A percentile compares a stretch with the other conserved stretches of the same genome.
Conservation (phyloP, 2,113 vertebrate species). For the Glaucomys volans region DNA sequence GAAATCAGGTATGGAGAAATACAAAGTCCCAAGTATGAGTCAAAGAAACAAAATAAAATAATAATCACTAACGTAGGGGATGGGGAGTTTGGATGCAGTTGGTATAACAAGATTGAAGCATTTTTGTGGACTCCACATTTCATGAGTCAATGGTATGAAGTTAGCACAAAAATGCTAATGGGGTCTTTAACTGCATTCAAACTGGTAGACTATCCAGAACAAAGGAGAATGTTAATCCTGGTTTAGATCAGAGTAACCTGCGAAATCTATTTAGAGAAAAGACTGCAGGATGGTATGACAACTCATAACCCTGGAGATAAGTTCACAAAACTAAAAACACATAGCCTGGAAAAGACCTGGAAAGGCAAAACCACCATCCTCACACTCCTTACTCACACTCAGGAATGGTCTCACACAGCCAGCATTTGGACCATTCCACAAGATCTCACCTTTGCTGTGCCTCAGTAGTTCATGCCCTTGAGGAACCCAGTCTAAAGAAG, state of each 20-base stretch:
- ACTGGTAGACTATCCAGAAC: neutral
- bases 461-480: neutral
- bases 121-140: neutral
- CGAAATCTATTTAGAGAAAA: neutral
- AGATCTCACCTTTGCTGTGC: neutral
- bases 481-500: neutral
- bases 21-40: neutral
- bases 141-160: neutral
- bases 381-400: neutral
- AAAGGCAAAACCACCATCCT: neutral
- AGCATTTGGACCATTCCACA: neutral
- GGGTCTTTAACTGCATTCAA: neutral
- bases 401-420: neutral
- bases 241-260: neutral
- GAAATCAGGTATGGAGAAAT: neutral
- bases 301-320: neutral
- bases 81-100: neutral
- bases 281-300: neutral
- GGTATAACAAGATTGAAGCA: neutral
- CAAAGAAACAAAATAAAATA: conserved; percentile 3
- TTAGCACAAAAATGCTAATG: neutral
- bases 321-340: neutral
- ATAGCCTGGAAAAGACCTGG: neutral
- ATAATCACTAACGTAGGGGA: neutral
- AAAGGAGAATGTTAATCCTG: neutral